A percentile compares a stretch with the other conserved stretches of the same genome.
Conservation (phyloP, 1,140 invertebrate genomes). For the Hyles euphorbiae region DNA sequence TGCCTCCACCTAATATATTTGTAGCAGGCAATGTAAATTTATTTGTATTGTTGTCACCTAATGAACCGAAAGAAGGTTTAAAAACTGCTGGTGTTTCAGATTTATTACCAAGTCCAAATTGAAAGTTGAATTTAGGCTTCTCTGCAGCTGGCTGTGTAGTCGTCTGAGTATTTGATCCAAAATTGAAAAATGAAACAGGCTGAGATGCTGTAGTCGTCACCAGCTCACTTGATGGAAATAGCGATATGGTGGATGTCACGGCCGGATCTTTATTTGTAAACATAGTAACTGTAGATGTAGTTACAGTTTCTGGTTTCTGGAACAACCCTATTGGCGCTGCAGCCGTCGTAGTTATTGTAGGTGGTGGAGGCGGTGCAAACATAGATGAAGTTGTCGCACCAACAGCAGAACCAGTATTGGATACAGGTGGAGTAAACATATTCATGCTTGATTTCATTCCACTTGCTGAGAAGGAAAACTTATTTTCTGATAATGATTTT, state of each 20-base stretch:
- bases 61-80: constrained; percentile 29
- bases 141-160: constrained; percentile 22
- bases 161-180: constrained; percentile 24
- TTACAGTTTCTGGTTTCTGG: constrained; percentile 25
- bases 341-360: constrained; percentile 14
- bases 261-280: constrained; percentile 33
- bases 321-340: constrained; percentile 26
- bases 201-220: constrained; percentile 15
- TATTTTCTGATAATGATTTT: neutral
- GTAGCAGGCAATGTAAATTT: constrained; percentile 29
- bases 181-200: constrained; percentile 39
- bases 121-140: constrained; percentile 49
- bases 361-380: no score
- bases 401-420: constrained; percentile 6
- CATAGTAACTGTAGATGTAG: constrained; percentile 13
- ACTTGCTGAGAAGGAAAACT: constrained; percentile 1
- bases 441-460: neutral
- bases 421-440: neutral
- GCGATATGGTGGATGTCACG: constrained; percentile 16
- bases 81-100: constrained; percentile 27
- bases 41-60: constrained; percentile 24
- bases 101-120: constrained; percentile 33
- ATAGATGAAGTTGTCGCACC: no score
- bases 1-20: constrained; percentile 22
- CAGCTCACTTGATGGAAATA: constrained; percentile 37